Percentiles rank a stretch among this genome's conserved stretches.
These are phyloP conservation scores for Euthynnus affinis DNA, from an alignment of 2,797 vertebrate genomes.

Conservation along the genomic window DNA sequence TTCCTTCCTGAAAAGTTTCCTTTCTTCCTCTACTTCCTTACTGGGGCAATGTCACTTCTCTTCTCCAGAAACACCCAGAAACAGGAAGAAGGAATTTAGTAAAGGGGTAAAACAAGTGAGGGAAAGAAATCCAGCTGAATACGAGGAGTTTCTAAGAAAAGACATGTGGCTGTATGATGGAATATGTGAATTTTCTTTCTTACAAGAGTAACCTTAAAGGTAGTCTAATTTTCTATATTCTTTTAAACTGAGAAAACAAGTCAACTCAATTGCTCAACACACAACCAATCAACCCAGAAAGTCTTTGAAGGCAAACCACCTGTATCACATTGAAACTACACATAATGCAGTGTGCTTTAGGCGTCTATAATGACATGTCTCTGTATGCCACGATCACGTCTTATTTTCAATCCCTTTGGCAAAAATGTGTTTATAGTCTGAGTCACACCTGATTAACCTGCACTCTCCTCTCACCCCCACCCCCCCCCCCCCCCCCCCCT, in stretches of 20 bases:
- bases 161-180: neutral
- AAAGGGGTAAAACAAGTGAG: constrained; percentile 25
- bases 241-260: constrained; percentile 36
- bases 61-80: constrained; percentile 32
- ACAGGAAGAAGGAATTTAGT: constrained; percentile 49
- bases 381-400: constrained; percentile 13
- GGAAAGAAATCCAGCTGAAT: constrained; percentile 31
- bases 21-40: constrained; percentile 42
- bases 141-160: constrained; percentile 14
- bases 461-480: neutral
- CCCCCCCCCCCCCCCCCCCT: neutral
- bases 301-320: constrained; percentile 40
- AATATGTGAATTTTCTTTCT: neutral
- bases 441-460: constrained; percentile 63
- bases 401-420: constrained; percentile 37
- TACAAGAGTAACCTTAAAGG: constrained; percentile 4
- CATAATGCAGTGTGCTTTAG: constrained; percentile 8
- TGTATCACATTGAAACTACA: constrained; percentile 15
- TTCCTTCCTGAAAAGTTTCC: constrained; percentile 19
- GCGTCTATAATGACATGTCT: constrained; percentile 28
- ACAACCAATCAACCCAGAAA: constrained; percentile 23
- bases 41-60: constrained; percentile 18
- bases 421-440: constrained; percentile 40
- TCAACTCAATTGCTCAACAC: constrained; percentile 18
- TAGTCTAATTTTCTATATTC: neutral